Base-by-base conservation (phyloP, 1,140 invertebrate genomes). In the Lepidurus couesii region DNA sequence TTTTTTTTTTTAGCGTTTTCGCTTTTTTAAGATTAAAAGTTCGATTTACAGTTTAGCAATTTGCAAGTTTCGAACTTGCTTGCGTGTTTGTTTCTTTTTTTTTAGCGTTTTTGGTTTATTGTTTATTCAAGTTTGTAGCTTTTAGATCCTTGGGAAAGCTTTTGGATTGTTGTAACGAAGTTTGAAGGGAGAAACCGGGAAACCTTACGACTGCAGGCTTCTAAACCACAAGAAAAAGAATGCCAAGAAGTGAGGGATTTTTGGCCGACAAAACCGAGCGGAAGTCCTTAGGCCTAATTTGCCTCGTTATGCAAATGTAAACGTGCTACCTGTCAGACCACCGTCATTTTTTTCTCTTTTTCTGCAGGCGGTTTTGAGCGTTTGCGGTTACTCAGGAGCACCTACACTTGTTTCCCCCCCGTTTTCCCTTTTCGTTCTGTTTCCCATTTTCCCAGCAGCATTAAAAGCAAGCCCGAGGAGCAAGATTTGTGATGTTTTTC, bases 271-370 rank as follows among this genome's bases (percentile, higher is more conserved):
- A 65, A 13, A 65, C 13, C 16, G 13, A 65, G 53, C 53, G 53
- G 53, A 65, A 65, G 53, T 65, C 21, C 53, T 65, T 65, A 65
- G 53, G 13, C 53, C 53, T 65, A 65, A 65, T 65, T 65, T 21
- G 21, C 16, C 53, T 65, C 53, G 53, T 65, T 65, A 65, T 65
- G 53, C 53, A 65, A 65, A 65, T 65, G 21, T 65, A 65, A 65
- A 16, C 53, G 53, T 16, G 53, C 53, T 65, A 65, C 53, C 53
- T 65, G 53, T 65, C 53, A 21, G 8, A 65, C 53, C 53, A 65
- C 53, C 53, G 13, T 21, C 47, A 65, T 65, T 65, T 65, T 65
- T 21, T 9, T 65, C 16, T 16, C 21, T 65, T 21, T 16, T 16
- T 65, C 53, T 65, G 8, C 53, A 21, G 53, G 53, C 53, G 21